Conservation (phyloP, 2,797 vertebrate species). For the Gymnothorax reevesii region DNA sequence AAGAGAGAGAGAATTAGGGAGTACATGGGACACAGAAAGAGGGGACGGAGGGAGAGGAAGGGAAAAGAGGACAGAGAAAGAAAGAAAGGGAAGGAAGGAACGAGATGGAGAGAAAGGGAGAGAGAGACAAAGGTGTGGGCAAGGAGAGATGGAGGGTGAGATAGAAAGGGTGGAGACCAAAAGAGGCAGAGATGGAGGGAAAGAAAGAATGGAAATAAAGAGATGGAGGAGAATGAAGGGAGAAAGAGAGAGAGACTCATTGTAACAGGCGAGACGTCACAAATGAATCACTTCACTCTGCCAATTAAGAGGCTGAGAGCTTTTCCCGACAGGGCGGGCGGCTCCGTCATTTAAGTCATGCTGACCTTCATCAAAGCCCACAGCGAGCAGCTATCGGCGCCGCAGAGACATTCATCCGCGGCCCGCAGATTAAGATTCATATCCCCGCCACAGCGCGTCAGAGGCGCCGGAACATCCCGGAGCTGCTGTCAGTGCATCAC, state of each 20-base stretch:
- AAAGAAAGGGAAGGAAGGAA: too few species aligned
- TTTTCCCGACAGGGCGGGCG: constrained; percentile 41
- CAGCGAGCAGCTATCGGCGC: constrained; percentile 2
- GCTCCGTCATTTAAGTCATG: constrained; percentile 2
- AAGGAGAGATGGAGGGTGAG: too few species aligned
- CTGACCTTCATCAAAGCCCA: constrained; percentile 19
- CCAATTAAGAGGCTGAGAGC: constrained; percentile 64
- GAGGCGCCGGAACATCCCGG: background rate
- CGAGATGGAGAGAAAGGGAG: background rate
- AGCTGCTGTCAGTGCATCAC: background rate
- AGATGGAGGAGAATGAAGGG: too few species aligned
- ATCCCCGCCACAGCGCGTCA: background rate
- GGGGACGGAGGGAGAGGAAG: too few species aligned
- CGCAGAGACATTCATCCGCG: background rate
- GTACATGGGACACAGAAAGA: too few species aligned
- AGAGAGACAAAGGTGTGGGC: background rate
- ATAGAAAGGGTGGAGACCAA: too few species aligned
- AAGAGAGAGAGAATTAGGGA: too few species aligned
- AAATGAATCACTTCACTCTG: constrained; percentile 71
- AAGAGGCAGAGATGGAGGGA: background rate
- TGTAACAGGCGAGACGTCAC: constrained; percentile 61
- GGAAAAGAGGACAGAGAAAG: too few species aligned
- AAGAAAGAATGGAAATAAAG: background rate
- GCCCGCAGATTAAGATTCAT: background rate
- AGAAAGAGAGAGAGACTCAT: constrained; percentile 40